phyloP scores from a whole-genome alignment of 1,140 invertebrate genomes.

The Drosophila truncata region DNA sequence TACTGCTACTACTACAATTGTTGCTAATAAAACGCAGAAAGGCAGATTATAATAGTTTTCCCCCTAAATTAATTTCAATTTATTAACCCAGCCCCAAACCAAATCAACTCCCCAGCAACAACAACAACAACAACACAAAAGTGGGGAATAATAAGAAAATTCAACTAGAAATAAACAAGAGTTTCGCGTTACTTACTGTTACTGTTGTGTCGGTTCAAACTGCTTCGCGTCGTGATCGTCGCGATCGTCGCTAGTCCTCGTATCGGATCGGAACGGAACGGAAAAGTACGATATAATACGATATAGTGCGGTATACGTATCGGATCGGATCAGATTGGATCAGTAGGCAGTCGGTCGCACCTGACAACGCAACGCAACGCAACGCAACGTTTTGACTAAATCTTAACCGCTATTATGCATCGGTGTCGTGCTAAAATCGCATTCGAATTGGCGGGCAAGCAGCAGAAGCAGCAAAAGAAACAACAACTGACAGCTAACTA shows the following conservation, averaged over 20 bases:
- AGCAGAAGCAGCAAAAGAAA: constrained; percentile 51
- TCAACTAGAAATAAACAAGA: constrained; percentile 24
- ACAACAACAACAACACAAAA: not conserved
- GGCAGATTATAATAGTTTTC: constrained; percentile 49
- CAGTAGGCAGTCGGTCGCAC: constrained; percentile 40
- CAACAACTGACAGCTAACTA: constrained; percentile 44
- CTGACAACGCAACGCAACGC: constrained; percentile 42
- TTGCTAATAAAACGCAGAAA: constrained; percentile 57
- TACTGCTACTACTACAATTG: not conserved
- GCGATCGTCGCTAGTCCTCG: constrained; percentile 37
- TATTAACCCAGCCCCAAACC: constrained; percentile 49
- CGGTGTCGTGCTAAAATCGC: constrained; percentile 69
- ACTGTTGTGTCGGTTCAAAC: constrained; percentile 33
- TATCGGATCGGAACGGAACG: constrained; percentile 34
- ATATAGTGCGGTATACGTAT: constrained; percentile 20
- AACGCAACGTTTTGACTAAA: constrained; percentile 16
- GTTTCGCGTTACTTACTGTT: constrained; percentile 31
- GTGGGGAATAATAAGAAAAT: not conserved
- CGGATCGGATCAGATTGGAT: constrained; percentile 35
- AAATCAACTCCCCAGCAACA: constrained; percentile 41
- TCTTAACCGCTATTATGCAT: constrained; percentile 67
- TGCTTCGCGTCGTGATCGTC: constrained; percentile 31
- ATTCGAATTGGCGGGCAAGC: constrained; percentile 67
- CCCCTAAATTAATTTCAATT: constrained; percentile 68
- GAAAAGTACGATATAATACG: constrained; percentile 28